phyloP scores from a whole-genome alignment of 2,888 invertebrate genomes.

The Archips xylosteana region DNA sequence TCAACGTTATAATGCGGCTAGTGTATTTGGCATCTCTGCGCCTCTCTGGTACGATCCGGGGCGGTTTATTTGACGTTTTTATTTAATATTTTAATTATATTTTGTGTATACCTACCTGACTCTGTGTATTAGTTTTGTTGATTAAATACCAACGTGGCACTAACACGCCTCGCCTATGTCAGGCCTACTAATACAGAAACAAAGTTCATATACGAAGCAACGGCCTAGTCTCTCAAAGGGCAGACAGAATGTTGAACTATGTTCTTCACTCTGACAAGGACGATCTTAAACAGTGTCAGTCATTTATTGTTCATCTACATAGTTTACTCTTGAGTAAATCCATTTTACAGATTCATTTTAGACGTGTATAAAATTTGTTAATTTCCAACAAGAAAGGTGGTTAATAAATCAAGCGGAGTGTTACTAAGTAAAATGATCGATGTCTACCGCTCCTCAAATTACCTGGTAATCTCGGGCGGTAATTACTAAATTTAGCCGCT shows the following conservation, averaged over 20 bases:
- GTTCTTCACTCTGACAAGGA: constrained; percentile 36
- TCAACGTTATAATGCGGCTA: too few relatives aligned
- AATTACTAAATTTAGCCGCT: constrained; percentile 77
- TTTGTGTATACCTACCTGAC: too few relatives aligned
- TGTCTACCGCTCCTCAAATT: constrained; percentile 71
- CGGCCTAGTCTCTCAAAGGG: constrained; percentile 54
- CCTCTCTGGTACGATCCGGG: too few relatives aligned
- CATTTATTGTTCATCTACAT: constrained; percentile 27
- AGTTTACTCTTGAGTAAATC: constrained; percentile 15
- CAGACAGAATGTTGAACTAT: constrained; percentile 66
- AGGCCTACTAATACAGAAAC: constrained; percentile 13
- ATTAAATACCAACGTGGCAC: background rate
- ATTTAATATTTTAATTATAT: too few relatives aligned
- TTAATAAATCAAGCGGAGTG: constrained; percentile 30
- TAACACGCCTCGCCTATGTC: too few relatives aligned
- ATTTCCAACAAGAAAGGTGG: constrained; percentile 11
- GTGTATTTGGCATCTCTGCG: too few relatives aligned
- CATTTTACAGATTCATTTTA: constrained; percentile 11
- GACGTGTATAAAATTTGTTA: background rate
- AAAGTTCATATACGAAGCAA: constrained; percentile 41
- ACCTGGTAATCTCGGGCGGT: constrained; percentile 72
- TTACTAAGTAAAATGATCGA: constrained; percentile 63
- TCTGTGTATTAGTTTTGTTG: too few relatives aligned
- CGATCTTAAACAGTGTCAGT: constrained; percentile 30
- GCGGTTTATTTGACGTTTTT: too few relatives aligned